Conservation (phyloP, 1,140 invertebrate genomes). For the Drosophila orosa region DNA sequence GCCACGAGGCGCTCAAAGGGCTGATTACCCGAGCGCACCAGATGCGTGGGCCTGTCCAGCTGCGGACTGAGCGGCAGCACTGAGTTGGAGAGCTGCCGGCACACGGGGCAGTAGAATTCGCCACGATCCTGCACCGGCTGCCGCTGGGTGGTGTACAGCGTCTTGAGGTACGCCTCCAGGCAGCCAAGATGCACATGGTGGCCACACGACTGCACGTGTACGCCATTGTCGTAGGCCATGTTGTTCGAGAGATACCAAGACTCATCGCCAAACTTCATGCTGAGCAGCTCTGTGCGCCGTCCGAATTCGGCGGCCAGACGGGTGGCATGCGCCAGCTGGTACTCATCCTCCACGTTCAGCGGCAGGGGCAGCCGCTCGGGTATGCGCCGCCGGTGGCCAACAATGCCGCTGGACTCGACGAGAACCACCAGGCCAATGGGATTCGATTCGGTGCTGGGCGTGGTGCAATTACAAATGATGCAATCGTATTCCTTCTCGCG, state of each 20-base stretch:
- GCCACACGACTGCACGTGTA: conserved; percentile 97
- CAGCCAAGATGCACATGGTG: conserved; percentile 98
- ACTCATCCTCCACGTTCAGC: conserved; percentile 68
- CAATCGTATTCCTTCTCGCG: conserved; percentile 93
- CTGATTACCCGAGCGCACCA: conserved; percentile 87
- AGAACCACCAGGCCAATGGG: conserved; percentile 96
- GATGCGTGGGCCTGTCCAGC: conserved; percentile 88
- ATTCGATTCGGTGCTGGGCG: conserved; percentile 92
- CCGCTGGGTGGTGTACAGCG: conserved; percentile 90
- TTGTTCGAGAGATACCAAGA: conserved; percentile 94
- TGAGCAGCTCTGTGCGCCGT: conserved; percentile 72
- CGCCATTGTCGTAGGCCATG: conserved; percentile 96
- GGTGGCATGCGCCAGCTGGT: conserved; percentile 59
- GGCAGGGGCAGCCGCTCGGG: conserved; percentile 73
- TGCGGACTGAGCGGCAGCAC: conserved; percentile 95
- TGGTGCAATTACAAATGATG: conserved; percentile 97
- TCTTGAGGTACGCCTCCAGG: conserved; percentile 93
- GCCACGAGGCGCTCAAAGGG: conserved; percentile 85
- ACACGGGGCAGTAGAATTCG: conserved; percentile 97
- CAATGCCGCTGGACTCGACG: conserved; percentile 85
- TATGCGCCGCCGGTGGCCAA: conserved; percentile 81
- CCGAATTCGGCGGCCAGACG: conserved; percentile 73
- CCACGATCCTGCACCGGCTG: conserved; percentile 92
- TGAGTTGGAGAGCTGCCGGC: conserved; percentile 96
- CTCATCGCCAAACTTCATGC: conserved; percentile 82